phyloP scores from a whole-genome alignment of 2,888 invertebrate genomes.

The Apamea monoglypha region DNA sequence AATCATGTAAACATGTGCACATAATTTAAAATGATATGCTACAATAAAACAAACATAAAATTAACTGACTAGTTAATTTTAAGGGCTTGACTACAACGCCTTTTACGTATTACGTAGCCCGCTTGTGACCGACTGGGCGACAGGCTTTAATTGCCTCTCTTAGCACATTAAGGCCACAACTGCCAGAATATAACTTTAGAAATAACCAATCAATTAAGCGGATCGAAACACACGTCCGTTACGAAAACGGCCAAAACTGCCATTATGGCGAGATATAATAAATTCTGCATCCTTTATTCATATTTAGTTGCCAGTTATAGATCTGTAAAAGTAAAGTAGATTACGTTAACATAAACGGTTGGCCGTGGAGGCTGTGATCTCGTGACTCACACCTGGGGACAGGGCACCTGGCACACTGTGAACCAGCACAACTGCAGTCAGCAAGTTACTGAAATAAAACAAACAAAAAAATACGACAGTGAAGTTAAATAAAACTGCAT shows the following conservation, averaged over 20 bases:
- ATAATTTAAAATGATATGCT: slow-evolving; percentile 19
- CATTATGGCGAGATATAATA: slow-evolving; percentile 45
- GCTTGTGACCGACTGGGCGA: slow-evolving; percentile 6
- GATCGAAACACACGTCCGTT: slow-evolving; percentile 33
- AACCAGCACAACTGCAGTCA: not conserved
- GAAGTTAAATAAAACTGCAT: not conserved
- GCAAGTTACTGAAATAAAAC: slow-evolving; percentile 6
- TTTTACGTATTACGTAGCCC: slow-evolving; percentile 39
- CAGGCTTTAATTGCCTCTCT: slow-evolving; percentile 49
- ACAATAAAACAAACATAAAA: slow-evolving; percentile 27
- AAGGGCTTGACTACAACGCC: slow-evolving; percentile 37
- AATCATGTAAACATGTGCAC: not conserved
- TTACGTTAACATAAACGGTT: slow-evolving; percentile 37
- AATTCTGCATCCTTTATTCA: slow-evolving; percentile 57
- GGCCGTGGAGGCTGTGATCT: slow-evolving; percentile 24
- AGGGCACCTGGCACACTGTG: slow-evolving; percentile 21
- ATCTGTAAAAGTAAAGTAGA: slow-evolving; percentile 55
- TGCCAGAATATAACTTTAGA: slow-evolving; percentile 30
- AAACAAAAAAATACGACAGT: not conserved
- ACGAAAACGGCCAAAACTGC: slow-evolving; percentile 42
- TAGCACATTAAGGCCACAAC: slow-evolving; percentile 26
- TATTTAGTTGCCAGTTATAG: slow-evolving; percentile 49
- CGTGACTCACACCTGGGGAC: slow-evolving; percentile 19
- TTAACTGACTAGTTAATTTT: slow-evolving; percentile 24
- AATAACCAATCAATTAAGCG: slow-evolving; percentile 49